These are phyloP conservation scores for Cydia pomonella DNA, from an alignment of 1,140 invertebrate genomes.

Conservation along the genomic window DNA sequence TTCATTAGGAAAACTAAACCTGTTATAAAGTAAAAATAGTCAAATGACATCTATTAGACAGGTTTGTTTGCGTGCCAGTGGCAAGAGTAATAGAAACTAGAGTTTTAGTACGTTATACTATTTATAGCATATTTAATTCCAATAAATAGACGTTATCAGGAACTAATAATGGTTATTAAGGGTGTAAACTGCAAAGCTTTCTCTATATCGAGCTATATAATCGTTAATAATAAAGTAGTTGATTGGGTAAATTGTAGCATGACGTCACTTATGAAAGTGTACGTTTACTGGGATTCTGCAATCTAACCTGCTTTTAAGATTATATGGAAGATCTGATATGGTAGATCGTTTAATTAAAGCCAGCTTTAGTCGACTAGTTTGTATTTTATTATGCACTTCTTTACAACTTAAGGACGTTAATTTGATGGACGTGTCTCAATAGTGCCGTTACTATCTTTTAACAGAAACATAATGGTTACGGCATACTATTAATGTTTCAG, in stretches of 20 bases:
- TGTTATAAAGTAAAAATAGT: background rate
- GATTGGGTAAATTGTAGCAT: constrained; percentile 25
- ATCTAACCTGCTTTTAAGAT: background rate
- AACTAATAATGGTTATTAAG: constrained; percentile 14
- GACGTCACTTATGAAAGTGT: constrained; percentile 28
- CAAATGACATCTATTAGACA: background rate
- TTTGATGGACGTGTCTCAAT: background rate
- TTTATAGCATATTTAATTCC: background rate
- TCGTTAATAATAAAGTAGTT: constrained; percentile 12
- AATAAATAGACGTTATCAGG: constrained; percentile 21
- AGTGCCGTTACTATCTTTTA: constrained; percentile 5
- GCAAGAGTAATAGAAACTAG: background rate
- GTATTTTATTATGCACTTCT: background rate
- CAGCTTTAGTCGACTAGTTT: background rate
- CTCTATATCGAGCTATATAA: constrained; percentile 21
- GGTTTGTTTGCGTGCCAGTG: background rate
- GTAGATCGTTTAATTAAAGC: background rate
- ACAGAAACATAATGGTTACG: constrained; percentile 4
- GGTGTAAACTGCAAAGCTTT: constrained; percentile 11
- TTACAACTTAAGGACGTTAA: background rate
- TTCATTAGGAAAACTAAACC: background rate
- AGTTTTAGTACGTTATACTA: background rate
- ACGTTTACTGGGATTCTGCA: constrained; percentile 15
- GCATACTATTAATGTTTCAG: constrained; percentile 1
- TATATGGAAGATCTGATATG: constrained; percentile 1